These are phyloP conservation scores for Cyanistes caeruleus DNA, from an alignment of 2,113 vertebrate genomes.

Conservation along the genomic window DNA sequence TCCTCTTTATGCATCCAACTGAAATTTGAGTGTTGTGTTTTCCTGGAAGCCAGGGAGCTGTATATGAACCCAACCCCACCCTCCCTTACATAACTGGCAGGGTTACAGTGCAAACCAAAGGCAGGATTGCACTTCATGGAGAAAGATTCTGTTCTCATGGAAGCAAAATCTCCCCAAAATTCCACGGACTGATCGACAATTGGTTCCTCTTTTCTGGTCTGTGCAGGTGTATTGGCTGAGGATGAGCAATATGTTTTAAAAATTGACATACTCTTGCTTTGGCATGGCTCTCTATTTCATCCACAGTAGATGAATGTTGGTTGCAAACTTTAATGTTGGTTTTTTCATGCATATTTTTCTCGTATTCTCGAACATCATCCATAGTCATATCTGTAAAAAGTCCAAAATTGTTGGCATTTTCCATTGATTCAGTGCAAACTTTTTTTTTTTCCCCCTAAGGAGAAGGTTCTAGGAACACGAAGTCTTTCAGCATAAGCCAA, in stretches of 20 bases:
- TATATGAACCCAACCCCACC: not conserved
- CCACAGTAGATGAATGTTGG: constrained; percentile 91
- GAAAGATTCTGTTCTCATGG: not conserved
- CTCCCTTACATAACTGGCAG: not conserved
- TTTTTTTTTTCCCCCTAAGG: not conserved
- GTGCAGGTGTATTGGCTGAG: not conserved
- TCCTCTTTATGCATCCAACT: not conserved
- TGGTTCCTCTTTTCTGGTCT: not conserved
- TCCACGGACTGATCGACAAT: not conserved
- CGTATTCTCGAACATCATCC: constrained; percentile 97
- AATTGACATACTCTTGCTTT: constrained; percentile 91
- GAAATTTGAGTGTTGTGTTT: not conserved
- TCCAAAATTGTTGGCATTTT: constrained; percentile 84
- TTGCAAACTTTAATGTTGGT: constrained; percentile 99
- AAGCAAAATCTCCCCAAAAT: not conserved
- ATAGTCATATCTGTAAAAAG: constrained; percentile 99
- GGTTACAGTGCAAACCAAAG: not conserved
- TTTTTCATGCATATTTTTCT: constrained; percentile 99
- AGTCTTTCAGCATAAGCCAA: constrained; percentile 73
- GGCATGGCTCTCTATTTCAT: constrained; percentile 93
- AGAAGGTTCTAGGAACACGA: constrained; percentile 54
- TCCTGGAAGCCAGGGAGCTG: not conserved
- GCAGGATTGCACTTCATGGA: not conserved
- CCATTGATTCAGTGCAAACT: constrained; percentile 69
- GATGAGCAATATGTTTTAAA: constrained; percentile 73